These are phyloP conservation scores for Phalacrocorax pelagicus DNA, from an alignment of 2,113 vertebrate genomes.

Conservation along the genomic window DNA sequence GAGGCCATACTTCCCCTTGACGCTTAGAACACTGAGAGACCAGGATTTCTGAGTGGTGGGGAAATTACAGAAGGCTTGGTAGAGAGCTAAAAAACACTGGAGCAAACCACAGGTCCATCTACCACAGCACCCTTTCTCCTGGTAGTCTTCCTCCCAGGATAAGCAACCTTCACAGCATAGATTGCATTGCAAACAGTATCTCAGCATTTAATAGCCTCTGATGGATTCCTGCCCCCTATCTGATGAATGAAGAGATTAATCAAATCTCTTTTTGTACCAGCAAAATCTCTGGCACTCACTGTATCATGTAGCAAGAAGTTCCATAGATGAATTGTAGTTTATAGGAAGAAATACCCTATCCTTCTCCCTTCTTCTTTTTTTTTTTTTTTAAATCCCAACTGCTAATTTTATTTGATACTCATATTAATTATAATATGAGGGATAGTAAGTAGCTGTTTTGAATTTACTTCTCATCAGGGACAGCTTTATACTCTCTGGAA, in stretches of 20 bases:
- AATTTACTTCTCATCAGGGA: background rate
- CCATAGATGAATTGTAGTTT: background rate
- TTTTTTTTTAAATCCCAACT: background rate
- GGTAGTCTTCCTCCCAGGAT: background rate
- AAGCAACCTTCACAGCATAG: background rate
- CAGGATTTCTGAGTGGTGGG: background rate
- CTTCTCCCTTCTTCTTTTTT: too few relatives aligned
- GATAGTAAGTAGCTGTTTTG: background rate
- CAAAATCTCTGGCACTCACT: background rate
- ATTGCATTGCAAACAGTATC: background rate
- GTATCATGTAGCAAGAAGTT: background rate
- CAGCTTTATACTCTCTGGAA: background rate
- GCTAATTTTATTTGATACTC: background rate
- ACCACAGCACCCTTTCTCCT: background rate
- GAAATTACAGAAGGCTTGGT: background rate
- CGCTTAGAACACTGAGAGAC: background rate
- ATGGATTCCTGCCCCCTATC: rapidly evolving
- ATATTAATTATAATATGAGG: background rate
- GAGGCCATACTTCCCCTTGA: background rate
- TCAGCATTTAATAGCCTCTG: background rate
- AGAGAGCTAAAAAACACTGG: background rate
- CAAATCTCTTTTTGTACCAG: background rate
- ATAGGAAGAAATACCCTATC: background rate
- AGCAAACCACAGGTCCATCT: background rate
- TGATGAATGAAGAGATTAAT: background rate